Base-by-base conservation (phyloP, 2,888 invertebrate genomes). In the Portevinia maculata region DNA sequence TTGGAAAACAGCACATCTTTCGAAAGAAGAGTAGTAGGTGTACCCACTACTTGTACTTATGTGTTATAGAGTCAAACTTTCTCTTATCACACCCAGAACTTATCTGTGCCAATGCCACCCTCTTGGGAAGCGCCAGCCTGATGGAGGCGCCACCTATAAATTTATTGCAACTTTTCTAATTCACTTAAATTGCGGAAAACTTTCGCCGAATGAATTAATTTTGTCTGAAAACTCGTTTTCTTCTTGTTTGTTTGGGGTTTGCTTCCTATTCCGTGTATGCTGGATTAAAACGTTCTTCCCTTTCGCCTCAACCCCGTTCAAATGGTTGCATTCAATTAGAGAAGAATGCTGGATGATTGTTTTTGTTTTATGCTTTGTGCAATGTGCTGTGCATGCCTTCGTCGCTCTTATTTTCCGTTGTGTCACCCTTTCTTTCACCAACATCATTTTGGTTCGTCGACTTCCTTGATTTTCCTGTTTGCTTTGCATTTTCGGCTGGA, bases 81-180 rank as follows among this genome's bases (percentile, higher is more conserved):
- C 28, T 32, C 44, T 74, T 65, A 65, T 74, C 65, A 41, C 1
- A 19, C 30, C 44, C 11, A 8, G 46, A 55, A 41, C 17, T 46
- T 52, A 59, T 44, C 24, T 74, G 32, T 46, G 37, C 19, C 15
- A 15, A 3, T 44, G 19, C 17, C 44, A 44, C 32, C 50, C 24
- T 19, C 48, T 19, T 8, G 13, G 52, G n/a, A 62, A 46, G 30
- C 8, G 34, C 34, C 44, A 46, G 13, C 28, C 9, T 39, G 57
- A 28, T 41, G 39, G 13, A 55, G 78, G 83, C 83, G 71, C 78
- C 83, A 71, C 78, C 67, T 69, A 78, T 83, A 83, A 71, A 83
- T 78, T 83, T 69, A 62, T 64, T 67, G 32, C 78, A 78, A 83
- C 78, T 83, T 83, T 83, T 83, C 71, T 83, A 83, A 83, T 83